phyloP scores from a whole-genome alignment of 2,113 vertebrate genomes.

The Ceuthmochares aereus region DNA sequence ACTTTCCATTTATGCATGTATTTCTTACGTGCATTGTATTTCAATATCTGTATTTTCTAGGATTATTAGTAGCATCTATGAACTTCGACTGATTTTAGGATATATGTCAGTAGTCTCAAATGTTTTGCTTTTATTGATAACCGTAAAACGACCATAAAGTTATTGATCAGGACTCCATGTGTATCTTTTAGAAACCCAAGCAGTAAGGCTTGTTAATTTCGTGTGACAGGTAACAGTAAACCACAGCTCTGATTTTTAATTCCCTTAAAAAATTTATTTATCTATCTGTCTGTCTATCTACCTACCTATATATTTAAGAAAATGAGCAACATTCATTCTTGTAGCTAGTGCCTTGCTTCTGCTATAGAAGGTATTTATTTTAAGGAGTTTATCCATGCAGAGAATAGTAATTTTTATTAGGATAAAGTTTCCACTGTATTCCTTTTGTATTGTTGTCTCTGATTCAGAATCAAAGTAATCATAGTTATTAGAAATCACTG shows the following conservation, averaged over 20 bases:
- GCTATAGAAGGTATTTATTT: background rate
- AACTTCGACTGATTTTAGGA: background rate
- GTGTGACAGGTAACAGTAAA: background rate
- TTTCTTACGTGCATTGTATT: no score
- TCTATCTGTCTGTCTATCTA: no score
- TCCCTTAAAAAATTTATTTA: background rate
- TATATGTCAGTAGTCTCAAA: background rate
- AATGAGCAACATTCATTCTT: background rate
- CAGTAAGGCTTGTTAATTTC: background rate
- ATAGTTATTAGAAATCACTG: background rate
- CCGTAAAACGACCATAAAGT: background rate
- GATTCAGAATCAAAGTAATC: background rate
- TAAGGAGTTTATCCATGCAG: background rate
- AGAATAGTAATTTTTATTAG: background rate
- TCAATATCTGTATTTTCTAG: background rate
- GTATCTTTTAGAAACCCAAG: background rate
- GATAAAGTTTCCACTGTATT: background rate
- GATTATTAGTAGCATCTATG: background rate
- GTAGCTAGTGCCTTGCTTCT: background rate
- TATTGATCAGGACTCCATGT: background rate
- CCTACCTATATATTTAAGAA: background rate
- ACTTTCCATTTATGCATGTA: background rate
- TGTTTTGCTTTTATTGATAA: background rate
- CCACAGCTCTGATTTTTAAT: background rate
- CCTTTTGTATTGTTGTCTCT: background rate